These are phyloP conservation scores for Sphenodon punctatus DNA, from an alignment of 2,797 vertebrate species.

Conservation along the genomic window DNA sequence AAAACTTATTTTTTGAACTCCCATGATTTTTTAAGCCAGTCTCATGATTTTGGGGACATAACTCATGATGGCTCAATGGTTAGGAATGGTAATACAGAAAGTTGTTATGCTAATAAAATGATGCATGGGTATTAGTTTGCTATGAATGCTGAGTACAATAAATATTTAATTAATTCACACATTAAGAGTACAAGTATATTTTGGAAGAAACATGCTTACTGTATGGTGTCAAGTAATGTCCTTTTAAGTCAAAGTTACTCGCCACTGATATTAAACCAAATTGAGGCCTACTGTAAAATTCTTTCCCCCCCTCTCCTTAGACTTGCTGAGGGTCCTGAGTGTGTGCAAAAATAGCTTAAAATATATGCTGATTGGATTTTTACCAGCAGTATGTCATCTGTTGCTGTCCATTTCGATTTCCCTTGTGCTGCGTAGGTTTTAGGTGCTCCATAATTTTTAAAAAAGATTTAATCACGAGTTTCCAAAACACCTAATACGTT, in stretches of 20 bases:
- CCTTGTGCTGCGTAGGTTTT: not conserved
- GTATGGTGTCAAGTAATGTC: no score
- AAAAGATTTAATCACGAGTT: no score
- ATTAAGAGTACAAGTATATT: not conserved
- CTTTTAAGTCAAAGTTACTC: not conserved
- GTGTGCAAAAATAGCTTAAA: not conserved
- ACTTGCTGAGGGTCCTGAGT: not conserved
- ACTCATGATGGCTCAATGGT: no score
- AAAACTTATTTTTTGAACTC: no score
- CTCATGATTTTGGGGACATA: no score
- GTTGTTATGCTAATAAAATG: not conserved
- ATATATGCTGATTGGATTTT: constrained; percentile 2
- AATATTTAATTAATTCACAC: constrained; percentile 24
- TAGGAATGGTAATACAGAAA: no score
- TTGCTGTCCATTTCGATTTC: not conserved
- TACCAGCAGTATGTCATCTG: not conserved
- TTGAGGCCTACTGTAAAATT: not conserved
- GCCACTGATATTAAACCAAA: not conserved
- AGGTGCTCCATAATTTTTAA: not conserved
- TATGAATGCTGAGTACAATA: not conserved
- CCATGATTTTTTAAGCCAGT: no score
- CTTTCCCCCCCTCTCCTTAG: not conserved
- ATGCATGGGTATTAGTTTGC: not conserved
- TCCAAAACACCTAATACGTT: not conserved
- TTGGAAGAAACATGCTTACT: not conserved